Evolutionary conservation across 2,888 invertebrate species (phyloP), one percentile per base, ranked within the genome.

Genomic region (Cheilosia variabilis): DNA sequence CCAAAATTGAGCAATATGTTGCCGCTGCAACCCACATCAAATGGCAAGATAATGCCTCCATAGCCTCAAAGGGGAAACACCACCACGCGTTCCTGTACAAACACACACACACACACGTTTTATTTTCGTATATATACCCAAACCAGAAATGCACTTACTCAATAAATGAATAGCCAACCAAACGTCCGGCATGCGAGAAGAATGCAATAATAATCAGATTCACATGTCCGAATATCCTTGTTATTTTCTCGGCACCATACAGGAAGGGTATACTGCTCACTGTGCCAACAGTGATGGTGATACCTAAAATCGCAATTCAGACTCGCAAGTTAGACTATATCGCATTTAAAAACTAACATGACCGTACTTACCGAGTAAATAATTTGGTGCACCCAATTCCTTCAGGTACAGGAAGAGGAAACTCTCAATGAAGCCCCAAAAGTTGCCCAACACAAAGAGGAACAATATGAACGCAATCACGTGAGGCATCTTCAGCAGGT

Each of bases 11-110:
- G 89, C 97, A 97, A 91, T 97, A 97, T 0, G 97, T 97, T 6
- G 97, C 96, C 1, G 97, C 97, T 45, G 98, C 96, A 17, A 97
- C 97, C 96, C 97, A 97, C 96, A 97, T 96, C 87, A 98, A 93
- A 90, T 97, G 97, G 27, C 96, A 96, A 0, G 97, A 96, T 17
- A 97, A 92, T 0, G 97, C 96, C 92, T 97, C 97, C 94, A 97
- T 95, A 0, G 96, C 96, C 92, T 97, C 97, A 89, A 97, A 97
- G 0, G 97, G 97, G 89, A 97, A 96, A 90, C 96, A 96, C 96
- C 96, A 96, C 96, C 96, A 97, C 5, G 97, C 96, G 90, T 95
- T 96, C 90, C 96, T 97, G 91, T 41, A 93, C 53, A 52, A 58
- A 78, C 34, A 50, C 2, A 73, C 66, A 81, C 66, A 81, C 24